These are phyloP conservation scores for Dicrurus megarhynchus DNA, from an alignment of 2,113 vertebrate genomes.

Conservation along the genomic window DNA sequence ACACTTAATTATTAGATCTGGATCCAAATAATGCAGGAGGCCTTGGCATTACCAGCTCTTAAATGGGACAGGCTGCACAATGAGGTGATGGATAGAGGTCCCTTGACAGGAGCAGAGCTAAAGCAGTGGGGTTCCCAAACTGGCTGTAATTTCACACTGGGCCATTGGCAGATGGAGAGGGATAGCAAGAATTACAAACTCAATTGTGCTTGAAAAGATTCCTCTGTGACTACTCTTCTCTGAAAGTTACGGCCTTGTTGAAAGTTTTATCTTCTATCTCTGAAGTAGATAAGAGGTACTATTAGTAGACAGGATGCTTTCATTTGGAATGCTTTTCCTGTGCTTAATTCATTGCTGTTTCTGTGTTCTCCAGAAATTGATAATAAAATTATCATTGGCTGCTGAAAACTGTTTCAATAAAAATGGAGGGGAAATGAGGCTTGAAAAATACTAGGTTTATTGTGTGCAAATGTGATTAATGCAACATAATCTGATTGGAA, in stretches of 20 bases:
- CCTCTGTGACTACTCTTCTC: not conserved
- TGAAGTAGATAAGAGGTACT: not conserved
- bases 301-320: not conserved
- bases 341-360: not conserved
- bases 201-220: slow-evolving; percentile 22
- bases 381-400: not conserved
- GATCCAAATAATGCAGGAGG: not conserved
- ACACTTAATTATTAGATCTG: not conserved
- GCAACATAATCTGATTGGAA: not conserved
- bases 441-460: not conserved
- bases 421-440: not conserved
- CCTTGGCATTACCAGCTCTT: not conserved
- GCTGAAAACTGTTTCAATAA: not conserved
- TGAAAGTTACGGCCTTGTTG: not conserved
- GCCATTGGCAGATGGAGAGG: not conserved
- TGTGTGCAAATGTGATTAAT: slow-evolving; percentile 11
- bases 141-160: slow-evolving; percentile 64
- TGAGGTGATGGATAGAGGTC: slow-evolving; percentile 20
- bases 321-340: not conserved
- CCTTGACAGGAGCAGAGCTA: slow-evolving; percentile 8
- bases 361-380: not conserved
- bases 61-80: not conserved
- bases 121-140: slow-evolving; percentile 12
- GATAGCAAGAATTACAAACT: not conserved
- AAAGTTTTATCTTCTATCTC: not conserved